Evolutionary conservation across 23 tunicate species (phyloP).

Genomic region (Oikopleura dioica): DNA sequence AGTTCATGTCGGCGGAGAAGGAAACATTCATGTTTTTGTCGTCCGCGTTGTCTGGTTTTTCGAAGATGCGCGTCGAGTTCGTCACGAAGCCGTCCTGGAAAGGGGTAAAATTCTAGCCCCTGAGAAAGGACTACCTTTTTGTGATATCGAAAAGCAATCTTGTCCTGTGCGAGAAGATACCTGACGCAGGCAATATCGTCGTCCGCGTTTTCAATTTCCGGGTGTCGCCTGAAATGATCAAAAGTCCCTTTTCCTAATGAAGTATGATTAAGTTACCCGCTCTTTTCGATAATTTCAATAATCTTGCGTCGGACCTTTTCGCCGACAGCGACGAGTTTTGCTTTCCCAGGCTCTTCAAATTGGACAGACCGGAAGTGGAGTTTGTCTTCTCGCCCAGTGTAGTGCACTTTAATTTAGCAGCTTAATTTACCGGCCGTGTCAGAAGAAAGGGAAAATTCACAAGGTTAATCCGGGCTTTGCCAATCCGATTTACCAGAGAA

Average conservation of each 20-base stretch:
- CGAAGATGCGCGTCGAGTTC: constrained; percentile 55
- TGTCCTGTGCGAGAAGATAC: constrained; percentile 60
- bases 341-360: constrained; percentile 37
- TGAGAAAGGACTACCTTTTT: too few species aligned
- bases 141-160: constrained; percentile 53
- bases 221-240: constrained; percentile 59
- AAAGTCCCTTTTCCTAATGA: too few species aligned
- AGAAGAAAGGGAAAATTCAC: too few species aligned
- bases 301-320: constrained; percentile 29
- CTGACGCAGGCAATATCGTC: constrained; percentile 41
- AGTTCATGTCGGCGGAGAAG: constrained; percentile 66
- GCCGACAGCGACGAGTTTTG: constrained; percentile 36
- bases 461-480: too few species aligned
- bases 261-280: too few species aligned
- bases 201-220: constrained; percentile 28
- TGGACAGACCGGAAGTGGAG: constrained; percentile 45
- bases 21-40: constrained; percentile 71
- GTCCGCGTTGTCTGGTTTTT: constrained; percentile 77
- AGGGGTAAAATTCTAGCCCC: too few species aligned
- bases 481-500: too few species aligned
- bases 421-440: too few species aligned
- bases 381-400: constrained; percentile 48
- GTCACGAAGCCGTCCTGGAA: constrained; percentile 64
- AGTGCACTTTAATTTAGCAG: constrained; percentile 43
- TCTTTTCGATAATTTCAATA: constrained; percentile 10